phyloP scores from a whole-genome alignment of 2,888 invertebrate species.

The Aleiodes alternator region DNA sequence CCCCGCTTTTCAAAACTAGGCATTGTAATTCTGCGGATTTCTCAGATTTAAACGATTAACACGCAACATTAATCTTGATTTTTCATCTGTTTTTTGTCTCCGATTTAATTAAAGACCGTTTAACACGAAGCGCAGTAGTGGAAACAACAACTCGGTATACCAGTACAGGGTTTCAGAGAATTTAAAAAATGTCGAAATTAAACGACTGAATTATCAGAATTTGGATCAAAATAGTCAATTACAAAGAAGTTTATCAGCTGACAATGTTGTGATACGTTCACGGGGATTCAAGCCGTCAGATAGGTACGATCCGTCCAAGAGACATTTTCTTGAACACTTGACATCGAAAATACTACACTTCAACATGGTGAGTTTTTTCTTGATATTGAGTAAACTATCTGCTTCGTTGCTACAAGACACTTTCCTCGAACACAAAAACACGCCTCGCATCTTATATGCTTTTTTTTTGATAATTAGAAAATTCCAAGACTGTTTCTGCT shows the following conservation, averaged over 20 bases:
- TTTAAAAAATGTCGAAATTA: slow-evolving; percentile 65
- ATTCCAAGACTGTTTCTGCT: slow-evolving; percentile 5
- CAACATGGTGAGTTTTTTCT: slow-evolving; percentile 83
- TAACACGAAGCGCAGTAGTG: slow-evolving; percentile 61
- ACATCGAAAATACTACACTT: slow-evolving; percentile 89
- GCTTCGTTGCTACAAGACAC: slow-evolving; percentile 16
- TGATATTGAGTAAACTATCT: background rate
- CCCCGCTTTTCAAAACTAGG: too few relatives aligned
- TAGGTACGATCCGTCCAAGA: slow-evolving; percentile 87
- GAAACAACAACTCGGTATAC: slow-evolving; percentile 60
- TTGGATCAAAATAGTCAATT: slow-evolving; percentile 56
- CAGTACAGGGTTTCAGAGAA: slow-evolving; percentile 51
- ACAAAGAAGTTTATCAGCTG: slow-evolving; percentile 71
- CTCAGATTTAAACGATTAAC: background rate
- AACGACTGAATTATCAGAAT: slow-evolving; percentile 52
- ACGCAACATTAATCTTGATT: background rate
- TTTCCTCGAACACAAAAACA: background rate
- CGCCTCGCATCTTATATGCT: slow-evolving; percentile 2
- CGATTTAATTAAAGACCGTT: slow-evolving; percentile 53
- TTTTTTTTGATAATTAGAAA: slow-evolving; percentile 24
- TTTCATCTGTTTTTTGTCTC: background rate
- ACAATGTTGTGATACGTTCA: slow-evolving; percentile 73
- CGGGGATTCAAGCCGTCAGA: slow-evolving; percentile 92
- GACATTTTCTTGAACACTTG: slow-evolving; percentile 86
- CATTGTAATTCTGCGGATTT: too few relatives aligned